Conservation (phyloP, 2,797 vertebrate species). For the Pangasius mekongensis region DNA sequence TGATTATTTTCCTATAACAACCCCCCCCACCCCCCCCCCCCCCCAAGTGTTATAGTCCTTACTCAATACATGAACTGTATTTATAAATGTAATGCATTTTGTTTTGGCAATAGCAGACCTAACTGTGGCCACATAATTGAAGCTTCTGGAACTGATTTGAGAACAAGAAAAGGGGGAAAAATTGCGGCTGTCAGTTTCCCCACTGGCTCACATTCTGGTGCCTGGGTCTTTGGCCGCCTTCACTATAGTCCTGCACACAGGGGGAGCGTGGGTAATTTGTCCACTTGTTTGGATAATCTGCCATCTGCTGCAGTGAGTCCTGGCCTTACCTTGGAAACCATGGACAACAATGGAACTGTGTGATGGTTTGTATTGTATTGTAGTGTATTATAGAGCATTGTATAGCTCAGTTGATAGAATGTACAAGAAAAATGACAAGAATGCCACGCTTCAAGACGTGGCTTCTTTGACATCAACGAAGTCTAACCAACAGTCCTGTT, state of each 20-base stretch:
- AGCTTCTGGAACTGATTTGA: neutral
- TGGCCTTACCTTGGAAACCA: conserved; percentile 20
- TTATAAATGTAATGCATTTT: neutral
- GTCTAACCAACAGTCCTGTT: neutral
- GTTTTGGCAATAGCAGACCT: neutral
- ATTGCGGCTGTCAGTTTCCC: conserved; percentile 63
- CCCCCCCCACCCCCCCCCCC: too few species aligned
- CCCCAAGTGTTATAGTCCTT: neutral
- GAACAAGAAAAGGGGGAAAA: conserved; percentile 15
- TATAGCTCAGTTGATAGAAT: neutral
- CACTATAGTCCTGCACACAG: conserved; percentile 64
- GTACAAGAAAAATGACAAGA: neutral
- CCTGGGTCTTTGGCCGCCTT: conserved; percentile 61
- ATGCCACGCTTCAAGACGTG: neutral
- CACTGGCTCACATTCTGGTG: conserved; percentile 63
- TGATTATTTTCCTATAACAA: neutral
- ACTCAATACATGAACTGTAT: neutral
- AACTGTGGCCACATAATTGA: neutral
- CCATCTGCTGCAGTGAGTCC: conserved; percentile 74
- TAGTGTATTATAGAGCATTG: neutral
- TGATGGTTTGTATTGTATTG: neutral
- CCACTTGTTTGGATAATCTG: conserved; percentile 76
- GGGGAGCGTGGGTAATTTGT: conserved; percentile 75
- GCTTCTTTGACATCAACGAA: neutral
- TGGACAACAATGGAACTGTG: neutral